phyloP scores from a whole-genome alignment of 2,113 vertebrate genomes.

The Trichomycterus rosablanca region DNA sequence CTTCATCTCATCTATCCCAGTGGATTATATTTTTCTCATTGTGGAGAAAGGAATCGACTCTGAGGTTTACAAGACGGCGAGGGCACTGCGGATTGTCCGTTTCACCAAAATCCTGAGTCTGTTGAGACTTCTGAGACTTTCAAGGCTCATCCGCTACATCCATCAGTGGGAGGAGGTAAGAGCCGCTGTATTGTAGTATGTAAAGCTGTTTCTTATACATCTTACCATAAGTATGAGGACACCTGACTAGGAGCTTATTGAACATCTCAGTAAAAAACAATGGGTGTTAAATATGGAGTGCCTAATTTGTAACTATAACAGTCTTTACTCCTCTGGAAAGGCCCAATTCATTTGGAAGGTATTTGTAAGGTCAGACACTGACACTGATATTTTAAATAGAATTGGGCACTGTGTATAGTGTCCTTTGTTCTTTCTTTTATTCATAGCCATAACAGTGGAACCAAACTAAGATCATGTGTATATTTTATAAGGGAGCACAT shows the following conservation, averaged over 20 bases:
- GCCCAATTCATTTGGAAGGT: too few relatives aligned
- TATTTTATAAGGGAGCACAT: not conserved
- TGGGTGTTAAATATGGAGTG: too few relatives aligned
- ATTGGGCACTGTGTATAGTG: not conserved
- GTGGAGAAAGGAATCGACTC: slow-evolving; percentile 98
- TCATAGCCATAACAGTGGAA: not conserved
- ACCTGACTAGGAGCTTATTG: too few relatives aligned
- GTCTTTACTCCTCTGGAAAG: too few relatives aligned
- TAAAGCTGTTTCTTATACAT: too few relatives aligned
- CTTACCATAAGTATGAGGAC: too few relatives aligned
- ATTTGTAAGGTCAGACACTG: too few relatives aligned
- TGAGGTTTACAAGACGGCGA: slow-evolving; percentile 93
- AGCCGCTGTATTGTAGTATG: too few relatives aligned
- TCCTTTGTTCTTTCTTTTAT: not conserved
- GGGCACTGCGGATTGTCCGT: slow-evolving; percentile 89
- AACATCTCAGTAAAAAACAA: too few relatives aligned
- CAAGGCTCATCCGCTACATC: slow-evolving; percentile 91
- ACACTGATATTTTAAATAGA: not conserved
- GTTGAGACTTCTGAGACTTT: slow-evolving; percentile 83
- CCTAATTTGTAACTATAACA: too few relatives aligned
- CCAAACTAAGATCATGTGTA: slow-evolving; percentile 5
- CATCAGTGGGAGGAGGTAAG: slow-evolving; percentile 93
- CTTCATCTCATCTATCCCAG: slow-evolving; percentile 95
- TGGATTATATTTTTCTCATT: slow-evolving; percentile 99
- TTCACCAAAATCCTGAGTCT: slow-evolving; percentile 96